These are phyloP conservation scores for Thera britannica DNA, from an alignment of 2,888 invertebrate species.

Conservation along the genomic window DNA sequence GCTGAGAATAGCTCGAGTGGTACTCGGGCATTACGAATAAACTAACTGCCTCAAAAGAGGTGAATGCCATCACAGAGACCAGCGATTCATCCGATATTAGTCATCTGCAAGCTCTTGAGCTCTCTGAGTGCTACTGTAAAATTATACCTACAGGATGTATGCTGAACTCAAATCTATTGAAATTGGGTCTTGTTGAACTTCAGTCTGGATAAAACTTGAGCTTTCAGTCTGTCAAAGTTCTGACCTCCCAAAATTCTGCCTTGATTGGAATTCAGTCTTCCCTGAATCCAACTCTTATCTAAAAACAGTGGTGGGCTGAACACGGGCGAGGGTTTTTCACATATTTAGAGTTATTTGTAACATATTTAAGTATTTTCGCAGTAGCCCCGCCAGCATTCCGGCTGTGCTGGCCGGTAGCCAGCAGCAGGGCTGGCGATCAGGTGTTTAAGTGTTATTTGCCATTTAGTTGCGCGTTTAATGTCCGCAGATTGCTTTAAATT, in stretches of 20 bases:
- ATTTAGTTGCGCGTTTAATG: slow-evolving; percentile 44
- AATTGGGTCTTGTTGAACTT: too few species aligned
- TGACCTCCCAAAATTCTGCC: too few species aligned
- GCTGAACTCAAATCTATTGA: too few species aligned
- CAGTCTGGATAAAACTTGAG: too few species aligned
- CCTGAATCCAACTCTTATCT: background rate
- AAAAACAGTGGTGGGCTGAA: background rate
- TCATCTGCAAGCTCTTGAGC: slow-evolving; percentile 1
- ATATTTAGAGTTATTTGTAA: background rate
- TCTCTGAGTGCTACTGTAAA: slow-evolving; percentile 3
- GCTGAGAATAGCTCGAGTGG: slow-evolving; percentile 26
- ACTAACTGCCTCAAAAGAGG: slow-evolving; percentile 28
- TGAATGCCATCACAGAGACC: slow-evolving; percentile 25
- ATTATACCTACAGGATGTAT: too few species aligned
- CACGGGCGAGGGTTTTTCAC: background rate
- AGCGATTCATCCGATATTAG: slow-evolving; percentile 17
- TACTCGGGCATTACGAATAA: slow-evolving; percentile 27
- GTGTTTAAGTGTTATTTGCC: slow-evolving; percentile 55
- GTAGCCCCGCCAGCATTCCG: slow-evolving; percentile 29
- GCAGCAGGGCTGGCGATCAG: slow-evolving; percentile 49
- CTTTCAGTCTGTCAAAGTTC: too few species aligned
- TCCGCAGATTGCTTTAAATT: slow-evolving; percentile 28
- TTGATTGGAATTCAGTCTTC: too few species aligned
- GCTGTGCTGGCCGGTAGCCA: slow-evolving; percentile 39
- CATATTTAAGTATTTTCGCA: slow-evolving; percentile 8